Evolutionary conservation across 2,888 invertebrate species (phyloP).

Genomic region (Xestia ashworthii): DNA sequence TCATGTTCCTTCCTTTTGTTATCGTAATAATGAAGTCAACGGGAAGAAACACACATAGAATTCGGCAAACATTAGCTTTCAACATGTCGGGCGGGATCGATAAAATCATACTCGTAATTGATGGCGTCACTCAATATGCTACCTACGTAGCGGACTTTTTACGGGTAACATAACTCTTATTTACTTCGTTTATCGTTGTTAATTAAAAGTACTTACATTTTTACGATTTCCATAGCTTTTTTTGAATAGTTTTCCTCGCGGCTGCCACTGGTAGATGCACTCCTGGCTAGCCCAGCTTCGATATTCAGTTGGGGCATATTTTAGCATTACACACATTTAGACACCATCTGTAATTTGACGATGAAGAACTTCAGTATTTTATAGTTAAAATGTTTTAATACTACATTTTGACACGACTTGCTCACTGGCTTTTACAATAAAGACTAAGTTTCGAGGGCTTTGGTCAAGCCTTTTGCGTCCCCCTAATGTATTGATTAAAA

Average conservation of each 20-base stretch:
- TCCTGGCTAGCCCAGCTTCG: not conserved
- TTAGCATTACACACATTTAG: not conserved
- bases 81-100: not conserved
- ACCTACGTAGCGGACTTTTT: not conserved
- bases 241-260: not conserved
- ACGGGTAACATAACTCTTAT: not conserved
- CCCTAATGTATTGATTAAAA: conserved; percentile 8
- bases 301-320: not conserved
- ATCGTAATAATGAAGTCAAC: not conserved
- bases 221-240: not conserved
- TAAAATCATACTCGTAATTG: not conserved
- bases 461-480: not conserved
- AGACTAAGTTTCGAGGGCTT: not conserved
- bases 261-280: not conserved
- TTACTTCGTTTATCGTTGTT: not conserved
- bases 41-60: not conserved
- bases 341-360: not conserved
- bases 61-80: not conserved
- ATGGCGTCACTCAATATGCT: not conserved
- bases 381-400: not conserved
- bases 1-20: not conserved
- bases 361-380: not conserved
- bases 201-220: not conserved
- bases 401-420: not conserved
- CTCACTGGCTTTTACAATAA: not conserved